Percentiles rank a stretch among this genome's conserved stretches.
Conservation (phyloP, 1,140 invertebrate genomes). For the Samia ricini region DNA sequence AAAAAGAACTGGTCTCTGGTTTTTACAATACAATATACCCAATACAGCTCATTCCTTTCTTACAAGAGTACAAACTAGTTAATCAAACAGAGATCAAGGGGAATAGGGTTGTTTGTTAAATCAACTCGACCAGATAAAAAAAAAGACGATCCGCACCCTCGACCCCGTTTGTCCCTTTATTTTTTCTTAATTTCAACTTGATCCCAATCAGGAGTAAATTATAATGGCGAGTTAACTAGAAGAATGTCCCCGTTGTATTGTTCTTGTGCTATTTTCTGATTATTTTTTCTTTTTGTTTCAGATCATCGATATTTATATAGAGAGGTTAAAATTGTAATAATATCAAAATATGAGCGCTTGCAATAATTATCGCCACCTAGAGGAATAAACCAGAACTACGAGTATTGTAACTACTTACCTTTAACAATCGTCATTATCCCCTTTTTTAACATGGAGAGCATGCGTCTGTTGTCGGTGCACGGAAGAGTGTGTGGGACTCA, state of each 20-base stretch:
- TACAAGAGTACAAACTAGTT: constrained; percentile 25
- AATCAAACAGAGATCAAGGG: constrained; percentile 33
- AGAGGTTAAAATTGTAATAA: constrained; percentile 35
- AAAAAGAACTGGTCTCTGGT: no score
- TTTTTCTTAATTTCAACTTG: constrained; percentile 74
- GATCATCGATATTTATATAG: constrained; percentile 56
- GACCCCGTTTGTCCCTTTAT: constrained; percentile 56
- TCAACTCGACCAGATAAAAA: constrained; percentile 57
- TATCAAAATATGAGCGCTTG: no score
- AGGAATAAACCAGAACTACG: no score
- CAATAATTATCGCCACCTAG: no score
- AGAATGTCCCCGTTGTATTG: constrained; percentile 67
- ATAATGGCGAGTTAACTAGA: constrained; percentile 70
- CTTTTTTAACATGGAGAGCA: no score
- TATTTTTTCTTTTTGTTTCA: constrained; percentile 26
- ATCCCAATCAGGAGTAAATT: constrained; percentile 75
- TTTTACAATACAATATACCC: background rate
- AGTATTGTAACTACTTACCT: no score
- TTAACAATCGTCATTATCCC: no score
- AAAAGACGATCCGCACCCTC: constrained; percentile 47
- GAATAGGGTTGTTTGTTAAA: constrained; percentile 64
- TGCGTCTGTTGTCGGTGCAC: no score
- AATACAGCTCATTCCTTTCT: background rate
- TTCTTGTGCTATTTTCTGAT: constrained; percentile 32
- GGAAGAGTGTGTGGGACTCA: no score